phyloP scores from a whole-genome alignment of 1,140 invertebrate genomes.

The Gonatopus flavifemur region DNA sequence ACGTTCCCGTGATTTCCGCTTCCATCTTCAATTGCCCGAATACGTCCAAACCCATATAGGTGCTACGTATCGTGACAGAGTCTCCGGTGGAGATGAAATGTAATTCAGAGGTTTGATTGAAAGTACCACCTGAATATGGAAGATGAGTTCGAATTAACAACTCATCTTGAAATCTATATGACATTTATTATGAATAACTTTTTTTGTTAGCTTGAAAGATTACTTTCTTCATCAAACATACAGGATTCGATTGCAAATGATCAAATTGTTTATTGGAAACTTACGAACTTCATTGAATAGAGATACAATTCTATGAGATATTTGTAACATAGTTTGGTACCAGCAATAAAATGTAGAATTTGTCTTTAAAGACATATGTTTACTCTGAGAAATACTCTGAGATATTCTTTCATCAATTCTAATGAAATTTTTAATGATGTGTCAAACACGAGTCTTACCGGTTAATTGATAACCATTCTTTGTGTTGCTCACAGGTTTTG shows the following conservation, averaged over 20 bases:
- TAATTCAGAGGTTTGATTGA: slow-evolving; percentile 80
- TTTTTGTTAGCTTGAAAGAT: not conserved
- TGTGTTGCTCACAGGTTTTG: slow-evolving; percentile 71
- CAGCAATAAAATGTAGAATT: too few species aligned
- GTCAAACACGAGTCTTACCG: too few species aligned
- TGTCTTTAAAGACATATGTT: too few species aligned
- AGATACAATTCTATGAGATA: too few species aligned
- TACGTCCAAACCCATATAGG: slow-evolving; percentile 84
- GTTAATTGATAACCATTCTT: slow-evolving; percentile 86
- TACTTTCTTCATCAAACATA: not conserved
- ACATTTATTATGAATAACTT: too few species aligned
- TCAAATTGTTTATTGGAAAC: too few species aligned
- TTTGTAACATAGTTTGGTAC: too few species aligned
- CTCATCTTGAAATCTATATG: too few species aligned
- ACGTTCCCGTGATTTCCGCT: slow-evolving; percentile 73
- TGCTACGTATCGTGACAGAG: slow-evolving; percentile 72
- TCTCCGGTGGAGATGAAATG: slow-evolving; percentile 73
- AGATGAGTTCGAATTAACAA: too few species aligned
- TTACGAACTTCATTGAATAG: too few species aligned
- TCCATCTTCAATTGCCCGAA: slow-evolving; percentile 84
- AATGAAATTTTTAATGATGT: slow-evolving; percentile 4
- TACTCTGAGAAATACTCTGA: not conserved
- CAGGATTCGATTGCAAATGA: not conserved
- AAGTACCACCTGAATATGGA: slow-evolving; percentile 75
- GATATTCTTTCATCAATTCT: not conserved